Percentiles rank a stretch among this genome's conserved stretches.
phyloP scores from a whole-genome alignment of 1,140 invertebrate species.

The Caenorhabditis remanei region DNA sequence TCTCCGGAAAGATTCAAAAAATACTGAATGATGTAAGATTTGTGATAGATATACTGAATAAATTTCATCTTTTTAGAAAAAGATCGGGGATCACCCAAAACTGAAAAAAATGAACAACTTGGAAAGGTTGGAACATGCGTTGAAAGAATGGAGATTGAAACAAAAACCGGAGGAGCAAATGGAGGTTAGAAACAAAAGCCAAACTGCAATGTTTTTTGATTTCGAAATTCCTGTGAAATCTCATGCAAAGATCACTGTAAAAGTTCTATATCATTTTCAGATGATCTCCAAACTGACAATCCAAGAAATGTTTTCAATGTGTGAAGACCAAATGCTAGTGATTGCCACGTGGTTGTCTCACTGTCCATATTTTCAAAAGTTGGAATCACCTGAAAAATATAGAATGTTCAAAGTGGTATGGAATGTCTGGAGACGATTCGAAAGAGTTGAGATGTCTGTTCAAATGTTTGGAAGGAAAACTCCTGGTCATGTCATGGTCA shows the following conservation, averaged over 20 bases:
- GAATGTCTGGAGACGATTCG: slow-evolving; percentile 27
- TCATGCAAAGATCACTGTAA: background rate
- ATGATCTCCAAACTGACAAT: slow-evolving; percentile 20
- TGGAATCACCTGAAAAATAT: background rate
- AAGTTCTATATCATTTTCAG: background rate
- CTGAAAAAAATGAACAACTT: slow-evolving; percentile 2
- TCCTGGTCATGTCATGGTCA: background rate
- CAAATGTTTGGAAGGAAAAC: slow-evolving; percentile 5
- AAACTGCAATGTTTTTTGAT: background rate
- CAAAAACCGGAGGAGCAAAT: slow-evolving; percentile 20
- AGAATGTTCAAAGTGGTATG: slow-evolving; percentile 27
- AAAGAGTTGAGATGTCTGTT: slow-evolving; percentile 10
- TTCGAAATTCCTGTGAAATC: background rate
- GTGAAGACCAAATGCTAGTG: background rate
- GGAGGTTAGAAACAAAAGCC: background rate
- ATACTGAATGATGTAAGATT: slow-evolving; percentile 20
- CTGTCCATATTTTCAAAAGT: background rate
- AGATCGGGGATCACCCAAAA: background rate
- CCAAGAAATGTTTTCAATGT: slow-evolving; percentile 8
- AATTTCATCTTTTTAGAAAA: background rate
- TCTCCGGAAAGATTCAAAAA: slow-evolving; percentile 8
- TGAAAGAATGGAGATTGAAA: slow-evolving; percentile 20
- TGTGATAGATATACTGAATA: too few relatives aligned
- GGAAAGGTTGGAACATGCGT: background rate
- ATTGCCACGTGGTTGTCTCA: background rate